Evolutionary conservation across 1,140 invertebrate species (phyloP).

Genomic region (Galleria mellonella): DNA sequence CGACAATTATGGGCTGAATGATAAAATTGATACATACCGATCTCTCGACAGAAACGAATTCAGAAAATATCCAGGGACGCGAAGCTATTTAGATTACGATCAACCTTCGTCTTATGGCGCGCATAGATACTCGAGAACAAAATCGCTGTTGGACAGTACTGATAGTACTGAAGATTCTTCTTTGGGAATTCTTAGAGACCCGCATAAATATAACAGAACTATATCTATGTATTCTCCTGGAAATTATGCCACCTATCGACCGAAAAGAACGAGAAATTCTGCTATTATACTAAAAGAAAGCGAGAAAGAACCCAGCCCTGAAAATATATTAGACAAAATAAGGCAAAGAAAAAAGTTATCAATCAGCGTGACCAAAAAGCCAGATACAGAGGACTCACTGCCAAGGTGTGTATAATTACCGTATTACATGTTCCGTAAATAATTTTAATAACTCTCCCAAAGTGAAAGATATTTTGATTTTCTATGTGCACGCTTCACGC

Average conservation of each 20-base stretch:
- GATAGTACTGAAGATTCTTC: slow-evolving; percentile 39
- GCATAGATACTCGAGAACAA: slow-evolving; percentile 60
- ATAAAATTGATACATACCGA: slow-evolving; percentile 62
- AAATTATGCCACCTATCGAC: slow-evolving; percentile 69
- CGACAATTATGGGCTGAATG: slow-evolving; percentile 46
- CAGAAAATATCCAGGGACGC: slow-evolving; percentile 52
- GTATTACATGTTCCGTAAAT: slow-evolving; percentile 61
- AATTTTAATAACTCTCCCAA: slow-evolving; percentile 63
- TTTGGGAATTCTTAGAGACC: slow-evolving; percentile 39
- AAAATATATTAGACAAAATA: slow-evolving; percentile 71
- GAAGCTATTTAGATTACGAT: slow-evolving; percentile 61
- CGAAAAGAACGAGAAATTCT: slow-evolving; percentile 62
- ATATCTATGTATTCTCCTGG: slow-evolving; percentile 67
- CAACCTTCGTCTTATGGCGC: slow-evolving; percentile 49
- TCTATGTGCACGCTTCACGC: slow-evolving; percentile 70
- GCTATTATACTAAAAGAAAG: slow-evolving; percentile 69
- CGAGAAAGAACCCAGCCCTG: slow-evolving; percentile 67
- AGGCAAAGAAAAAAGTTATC: slow-evolving; percentile 64
- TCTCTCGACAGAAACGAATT: slow-evolving; percentile 65
- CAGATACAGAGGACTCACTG: slow-evolving; percentile 49
- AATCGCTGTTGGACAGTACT: slow-evolving; percentile 60
- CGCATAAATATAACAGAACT: slow-evolving; percentile 62
- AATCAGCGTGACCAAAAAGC: slow-evolving; percentile 65
- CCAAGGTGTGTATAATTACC: slow-evolving; percentile 63
- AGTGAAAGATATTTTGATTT: slow-evolving; percentile 47